Conservation (phyloP, 35 echinoderm and acorn worm species). For the Holothuria glaberrima region DNA sequence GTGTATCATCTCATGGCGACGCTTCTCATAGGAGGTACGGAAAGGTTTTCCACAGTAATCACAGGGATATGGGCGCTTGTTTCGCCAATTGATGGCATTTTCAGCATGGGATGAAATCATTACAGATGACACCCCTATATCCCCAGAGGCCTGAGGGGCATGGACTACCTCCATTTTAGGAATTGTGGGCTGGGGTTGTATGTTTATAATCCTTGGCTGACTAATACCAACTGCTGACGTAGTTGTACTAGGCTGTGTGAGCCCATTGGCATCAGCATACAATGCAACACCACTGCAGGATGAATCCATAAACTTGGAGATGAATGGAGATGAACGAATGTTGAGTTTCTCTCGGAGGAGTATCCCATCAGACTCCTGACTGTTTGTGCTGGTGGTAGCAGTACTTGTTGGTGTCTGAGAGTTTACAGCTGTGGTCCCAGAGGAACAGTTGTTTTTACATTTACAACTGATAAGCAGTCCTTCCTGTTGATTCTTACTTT, state of each 20-base stretch:
- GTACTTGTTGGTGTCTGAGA: neutral
- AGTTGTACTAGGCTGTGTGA: conserved; percentile 3
- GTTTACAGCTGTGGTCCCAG: neutral
- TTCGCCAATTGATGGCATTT: conserved; percentile 26
- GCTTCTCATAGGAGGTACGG: conserved; percentile 53
- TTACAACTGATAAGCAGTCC: conserved; percentile 46
- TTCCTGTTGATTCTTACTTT: conserved; percentile 44
- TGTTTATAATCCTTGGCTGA: neutral
- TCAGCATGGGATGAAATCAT: neutral
- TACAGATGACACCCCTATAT: neutral
- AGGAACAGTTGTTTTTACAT: conserved; percentile 34
- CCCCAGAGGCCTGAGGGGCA: neutral
- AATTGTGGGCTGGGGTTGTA: neutral
- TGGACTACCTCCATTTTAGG: neutral
- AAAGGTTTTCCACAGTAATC: conserved; percentile 58
- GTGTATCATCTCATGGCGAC: conserved; percentile 56
- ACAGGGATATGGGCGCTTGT: conserved; percentile 46
- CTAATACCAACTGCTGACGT: neutral
- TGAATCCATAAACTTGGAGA: conserved; percentile 52
- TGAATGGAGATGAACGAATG: conserved; percentile 31
- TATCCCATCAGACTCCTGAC: conserved; percentile 7
- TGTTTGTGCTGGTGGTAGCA: neutral
- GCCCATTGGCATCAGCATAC: conserved; percentile 35
- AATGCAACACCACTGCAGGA: conserved; percentile 49
- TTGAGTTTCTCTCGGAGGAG: conserved; percentile 36